A percentile compares a stretch with the other conserved stretches of the same genome.
Evolutionary conservation across 2,888 invertebrate species (phyloP).

Genomic region (Dynastes maya): DNA sequence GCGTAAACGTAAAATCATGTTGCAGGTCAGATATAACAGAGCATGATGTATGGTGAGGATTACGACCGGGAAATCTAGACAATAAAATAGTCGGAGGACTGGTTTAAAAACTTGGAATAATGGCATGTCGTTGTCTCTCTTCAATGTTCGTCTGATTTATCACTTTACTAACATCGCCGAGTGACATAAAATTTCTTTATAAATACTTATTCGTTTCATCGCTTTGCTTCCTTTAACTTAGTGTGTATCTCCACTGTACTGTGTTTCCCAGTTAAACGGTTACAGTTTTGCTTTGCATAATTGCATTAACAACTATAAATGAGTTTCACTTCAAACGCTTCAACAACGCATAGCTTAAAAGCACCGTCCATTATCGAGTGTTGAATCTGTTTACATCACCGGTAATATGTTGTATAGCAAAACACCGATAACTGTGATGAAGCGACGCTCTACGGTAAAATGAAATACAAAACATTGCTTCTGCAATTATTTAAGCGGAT

Average conservation of each 20-base stretch:
- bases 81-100: conserved; percentile 20
- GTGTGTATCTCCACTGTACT: neutral
- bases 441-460: too few species aligned
- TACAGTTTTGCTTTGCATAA: neutral
- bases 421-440: too few species aligned
- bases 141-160: conserved; percentile 5
- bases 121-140: neutral
- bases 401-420: too few species aligned
- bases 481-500: too few species aligned
- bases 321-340: neutral
- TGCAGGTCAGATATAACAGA: conserved; percentile 28
- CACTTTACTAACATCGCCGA: neutral
- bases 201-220: too few species aligned
- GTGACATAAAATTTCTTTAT: too few species aligned
- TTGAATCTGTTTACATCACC: too few species aligned
- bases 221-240: too few species aligned
- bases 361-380: neutral
- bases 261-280: neutral
- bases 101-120: conserved; percentile 7
- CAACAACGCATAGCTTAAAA: neutral
- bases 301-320: neutral
- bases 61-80: conserved; percentile 32
- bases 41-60: conserved; percentile 47
- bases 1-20: conserved; percentile 43
- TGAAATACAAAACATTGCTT: too few species aligned